Evolutionary conservation across 2,888 invertebrate species (phyloP).

Genomic region (Drosophila kanekoi): DNA sequence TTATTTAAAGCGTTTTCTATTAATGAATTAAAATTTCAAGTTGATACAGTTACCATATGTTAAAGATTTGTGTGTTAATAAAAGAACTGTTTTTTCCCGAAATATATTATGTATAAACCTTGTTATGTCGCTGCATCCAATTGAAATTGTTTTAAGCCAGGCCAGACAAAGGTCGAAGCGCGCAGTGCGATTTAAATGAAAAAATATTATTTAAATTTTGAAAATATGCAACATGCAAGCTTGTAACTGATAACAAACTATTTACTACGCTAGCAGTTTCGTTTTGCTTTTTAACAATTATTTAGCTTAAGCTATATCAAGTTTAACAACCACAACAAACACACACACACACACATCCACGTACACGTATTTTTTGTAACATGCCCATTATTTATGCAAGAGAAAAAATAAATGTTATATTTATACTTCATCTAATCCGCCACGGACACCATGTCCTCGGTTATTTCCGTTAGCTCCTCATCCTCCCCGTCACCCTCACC

Average conservation of each 20-base stretch:
- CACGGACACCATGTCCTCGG: constrained; percentile 58
- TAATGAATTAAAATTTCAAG: constrained; percentile 45
- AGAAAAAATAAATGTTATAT: constrained; percentile 76
- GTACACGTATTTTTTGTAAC: constrained; percentile 68
- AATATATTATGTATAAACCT: constrained; percentile 41
- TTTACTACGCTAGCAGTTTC: constrained; percentile 48
- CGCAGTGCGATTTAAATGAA: constrained; percentile 52
- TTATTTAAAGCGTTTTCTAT: constrained; percentile 15
- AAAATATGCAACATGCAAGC: constrained; percentile 42
- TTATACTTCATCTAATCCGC: constrained; percentile 64
- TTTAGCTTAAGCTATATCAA: constrained; percentile 64
- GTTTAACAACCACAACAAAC: constrained; percentile 41
- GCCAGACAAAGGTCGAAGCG: constrained; percentile 34
- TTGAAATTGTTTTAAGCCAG: constrained; percentile 34
- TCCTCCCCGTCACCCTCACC: constrained; percentile 60
- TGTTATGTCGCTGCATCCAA: constrained; percentile 37
- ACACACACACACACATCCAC: constrained; percentile 34
- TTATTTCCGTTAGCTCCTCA: constrained; percentile 65
- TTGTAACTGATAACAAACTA: constrained; percentile 40
- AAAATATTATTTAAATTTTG: constrained; percentile 48
- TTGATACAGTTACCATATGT: constrained; percentile 42
- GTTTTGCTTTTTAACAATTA: constrained; percentile 58
- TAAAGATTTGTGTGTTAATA: constrained; percentile 51
- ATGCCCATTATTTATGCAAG: constrained; percentile 66
- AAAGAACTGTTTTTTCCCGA: constrained; percentile 41